A percentile compares a stretch with the other conserved stretches of the same genome.
phyloP scores from a whole-genome alignment of 2,113 vertebrate species.

The Tringa solitaria region DNA sequence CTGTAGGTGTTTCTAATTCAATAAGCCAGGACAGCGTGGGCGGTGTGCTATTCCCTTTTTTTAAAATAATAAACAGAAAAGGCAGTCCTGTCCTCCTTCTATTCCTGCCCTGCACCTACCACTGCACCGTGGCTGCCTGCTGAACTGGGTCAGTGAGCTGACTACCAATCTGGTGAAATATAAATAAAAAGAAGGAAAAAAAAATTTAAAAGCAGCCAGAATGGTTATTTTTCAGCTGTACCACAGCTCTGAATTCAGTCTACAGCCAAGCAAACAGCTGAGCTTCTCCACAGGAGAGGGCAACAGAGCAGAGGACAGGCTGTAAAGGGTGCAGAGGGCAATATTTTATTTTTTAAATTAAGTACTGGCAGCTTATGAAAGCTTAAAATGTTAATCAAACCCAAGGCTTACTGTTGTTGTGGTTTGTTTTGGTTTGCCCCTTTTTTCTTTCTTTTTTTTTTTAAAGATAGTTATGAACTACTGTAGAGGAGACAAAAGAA shows the following conservation, averaged over 20 bases:
- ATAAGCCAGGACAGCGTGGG: not conserved
- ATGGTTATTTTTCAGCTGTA: not conserved
- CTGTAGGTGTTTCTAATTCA: not conserved
- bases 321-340: not conserved
- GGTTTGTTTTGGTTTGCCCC: not conserved
- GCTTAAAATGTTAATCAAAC: not conserved
- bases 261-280: not conserved
- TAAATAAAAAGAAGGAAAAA: not conserved
- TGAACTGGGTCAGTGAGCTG: not conserved
- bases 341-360: not conserved
- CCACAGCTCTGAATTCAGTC: not conserved
- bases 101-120: not conserved
- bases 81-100: not conserved
- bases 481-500: not conserved
- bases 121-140: not conserved
- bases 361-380: not conserved
- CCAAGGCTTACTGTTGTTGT: not conserved
- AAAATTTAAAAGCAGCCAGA: not conserved
- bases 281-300: not conserved
- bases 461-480: not conserved
- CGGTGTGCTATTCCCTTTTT: not conserved
- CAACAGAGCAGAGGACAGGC: not conserved
- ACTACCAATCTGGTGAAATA: not conserved
- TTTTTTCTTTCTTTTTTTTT: not conserved
- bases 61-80: not conserved